phyloP scores from a whole-genome alignment of 1,140 invertebrate species.

The Heliconius congener region DNA sequence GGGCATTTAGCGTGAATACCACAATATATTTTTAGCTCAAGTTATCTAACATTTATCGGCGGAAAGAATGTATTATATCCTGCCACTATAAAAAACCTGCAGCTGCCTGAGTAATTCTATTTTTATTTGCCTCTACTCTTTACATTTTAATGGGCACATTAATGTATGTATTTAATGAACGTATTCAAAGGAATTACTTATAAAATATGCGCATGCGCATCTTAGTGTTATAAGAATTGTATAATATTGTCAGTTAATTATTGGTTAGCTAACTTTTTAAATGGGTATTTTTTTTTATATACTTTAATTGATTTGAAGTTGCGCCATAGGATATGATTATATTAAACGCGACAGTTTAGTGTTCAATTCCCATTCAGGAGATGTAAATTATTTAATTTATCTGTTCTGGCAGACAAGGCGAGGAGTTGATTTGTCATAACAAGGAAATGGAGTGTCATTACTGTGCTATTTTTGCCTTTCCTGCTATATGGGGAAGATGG shows the following conservation, averaged over 20 bases:
- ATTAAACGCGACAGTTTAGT: too few species aligned
- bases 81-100: constrained; percentile 15
- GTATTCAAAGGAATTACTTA: neutral
- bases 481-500: too few species aligned
- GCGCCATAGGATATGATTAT: too few species aligned
- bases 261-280: neutral
- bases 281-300: too few species aligned
- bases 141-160: constrained; percentile 3
- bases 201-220: constrained; percentile 5
- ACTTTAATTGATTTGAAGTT: too few species aligned
- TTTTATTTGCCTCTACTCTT: neutral
- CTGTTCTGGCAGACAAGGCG: too few species aligned
- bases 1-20: neutral
- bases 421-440: too few species aligned
- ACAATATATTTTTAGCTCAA: constrained; percentile 1
- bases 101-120: constrained; percentile 11
- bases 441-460: too few species aligned
- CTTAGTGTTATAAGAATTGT: neutral
- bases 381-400: too few species aligned
- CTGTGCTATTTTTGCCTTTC: too few species aligned
- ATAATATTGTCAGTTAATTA: neutral
- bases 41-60: constrained; percentile 10
- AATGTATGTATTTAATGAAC: neutral
- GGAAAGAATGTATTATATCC: constrained; percentile 18
- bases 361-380: too few species aligned